Percentiles rank a stretch among this genome's conserved stretches.
Conservation (phyloP, 1,140 invertebrate species). For the Papilio helenus region DNA sequence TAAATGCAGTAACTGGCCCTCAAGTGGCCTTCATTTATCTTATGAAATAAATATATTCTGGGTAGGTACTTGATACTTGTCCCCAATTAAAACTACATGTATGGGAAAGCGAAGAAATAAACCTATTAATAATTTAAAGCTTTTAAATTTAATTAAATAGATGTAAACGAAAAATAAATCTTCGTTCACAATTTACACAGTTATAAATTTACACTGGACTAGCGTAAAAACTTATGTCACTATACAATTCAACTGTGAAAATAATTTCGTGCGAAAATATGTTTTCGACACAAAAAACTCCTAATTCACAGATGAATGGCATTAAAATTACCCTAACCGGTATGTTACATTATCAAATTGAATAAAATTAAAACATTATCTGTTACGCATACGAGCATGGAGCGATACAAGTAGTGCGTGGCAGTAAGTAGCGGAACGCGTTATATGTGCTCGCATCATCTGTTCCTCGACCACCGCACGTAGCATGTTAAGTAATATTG, state of each 20-base stretch:
- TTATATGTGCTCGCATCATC: slow-evolving; percentile 60
- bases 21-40: background rate
- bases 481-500: slow-evolving; percentile 58
- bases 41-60: background rate
- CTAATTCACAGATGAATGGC: slow-evolving; percentile 43
- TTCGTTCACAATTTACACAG: background rate
- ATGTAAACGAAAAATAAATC: background rate
- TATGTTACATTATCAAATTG: slow-evolving; percentile 51
- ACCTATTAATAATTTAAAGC: background rate
- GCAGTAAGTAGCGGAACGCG: slow-evolving; percentile 53
- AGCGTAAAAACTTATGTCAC: background rate
- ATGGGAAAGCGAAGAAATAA: background rate
- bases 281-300: slow-evolving; percentile 16
- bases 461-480: slow-evolving; percentile 56
- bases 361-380: slow-evolving; percentile 61
- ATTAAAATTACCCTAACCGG: slow-evolving; percentile 36
- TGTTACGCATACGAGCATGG: slow-evolving; percentile 59
- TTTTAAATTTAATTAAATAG: too few relatives aligned
- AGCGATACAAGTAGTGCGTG: slow-evolving; percentile 57
- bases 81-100: background rate
- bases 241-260: background rate
- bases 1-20: background rate
- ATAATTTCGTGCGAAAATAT: background rate
- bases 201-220: background rate
- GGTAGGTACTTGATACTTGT: background rate